Percentiles rank a stretch among this genome's conserved stretches.
phyloP scores from a whole-genome alignment of 1,140 invertebrate genomes.

The Euura saliciscinereae region DNA sequence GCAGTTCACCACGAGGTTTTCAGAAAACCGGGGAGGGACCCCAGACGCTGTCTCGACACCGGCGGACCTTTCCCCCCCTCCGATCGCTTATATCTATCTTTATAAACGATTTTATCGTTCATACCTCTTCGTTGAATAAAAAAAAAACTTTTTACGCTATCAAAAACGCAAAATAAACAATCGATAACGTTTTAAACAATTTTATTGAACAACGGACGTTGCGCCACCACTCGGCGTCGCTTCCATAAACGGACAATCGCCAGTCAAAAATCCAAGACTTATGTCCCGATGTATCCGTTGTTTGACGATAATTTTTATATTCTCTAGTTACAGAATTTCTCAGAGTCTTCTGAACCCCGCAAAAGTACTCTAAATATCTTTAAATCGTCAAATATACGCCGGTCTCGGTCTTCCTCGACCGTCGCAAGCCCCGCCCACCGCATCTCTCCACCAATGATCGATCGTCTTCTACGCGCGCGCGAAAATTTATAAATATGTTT shows the following conservation, averaged over 20 bases:
- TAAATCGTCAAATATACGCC: background rate
- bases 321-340: too few relatives aligned
- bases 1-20: slow-evolving; percentile 58
- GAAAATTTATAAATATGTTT: slow-evolving; percentile 19
- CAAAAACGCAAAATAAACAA: too few relatives aligned
- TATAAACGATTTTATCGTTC: too few relatives aligned
- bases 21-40: slow-evolving; percentile 16
- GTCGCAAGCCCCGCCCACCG: background rate
- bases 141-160: too few relatives aligned
- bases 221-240: background rate
- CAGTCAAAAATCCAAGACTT: background rate
- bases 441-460: background rate
- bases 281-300: too few relatives aligned
- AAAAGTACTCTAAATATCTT: background rate
- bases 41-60: slow-evolving; percentile 17
- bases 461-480: background rate
- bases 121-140: too few relatives aligned
- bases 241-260: background rate
- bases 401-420: background rate
- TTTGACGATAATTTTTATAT: too few relatives aligned
- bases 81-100: too few relatives aligned
- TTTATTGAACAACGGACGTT: background rate
- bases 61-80: slow-evolving; percentile 10
- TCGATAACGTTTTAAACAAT: too few relatives aligned
- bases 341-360: too few relatives aligned